Evolutionary conservation across 1,140 invertebrate species (phyloP).

Genomic region (Chymomyza costata): DNA sequence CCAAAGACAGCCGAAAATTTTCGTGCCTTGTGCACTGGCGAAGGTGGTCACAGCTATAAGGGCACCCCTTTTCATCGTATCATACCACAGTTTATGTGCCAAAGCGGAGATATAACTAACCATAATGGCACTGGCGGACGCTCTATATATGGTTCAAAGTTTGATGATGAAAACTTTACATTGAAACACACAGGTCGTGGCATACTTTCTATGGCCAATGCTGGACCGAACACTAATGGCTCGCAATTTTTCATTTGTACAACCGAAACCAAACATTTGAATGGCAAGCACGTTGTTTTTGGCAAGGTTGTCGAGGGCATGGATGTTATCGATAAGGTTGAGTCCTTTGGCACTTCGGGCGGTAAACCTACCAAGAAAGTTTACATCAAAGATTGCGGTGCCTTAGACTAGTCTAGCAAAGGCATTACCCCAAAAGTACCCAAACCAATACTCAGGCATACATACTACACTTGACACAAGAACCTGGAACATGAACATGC

Average conservation of each 20-base stretch:
- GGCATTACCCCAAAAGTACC: no score
- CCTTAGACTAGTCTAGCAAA: no score
- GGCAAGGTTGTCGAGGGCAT: constrained; percentile 94
- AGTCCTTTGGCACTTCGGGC: neutral
- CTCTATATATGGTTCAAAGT: constrained; percentile 95
- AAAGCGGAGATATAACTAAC: constrained; percentile 95
- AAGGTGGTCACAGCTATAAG: constrained; percentile 94
- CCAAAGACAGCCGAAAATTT: constrained; percentile 97
- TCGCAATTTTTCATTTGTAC: constrained; percentile 97
- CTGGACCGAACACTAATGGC: constrained; percentile 95
- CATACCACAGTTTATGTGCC: constrained; percentile 98
- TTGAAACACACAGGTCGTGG: constrained; percentile 94
- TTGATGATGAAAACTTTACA: constrained; percentile 95
- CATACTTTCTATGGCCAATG: constrained; percentile 95
- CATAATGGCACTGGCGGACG: constrained; percentile 96
- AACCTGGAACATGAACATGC: no score
- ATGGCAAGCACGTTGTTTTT: constrained; percentile 97
- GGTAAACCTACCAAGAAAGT: constrained; percentile 9
- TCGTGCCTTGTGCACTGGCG: constrained; percentile 91
- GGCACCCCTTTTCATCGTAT: constrained; percentile 93
- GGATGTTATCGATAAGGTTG: constrained; percentile 80
- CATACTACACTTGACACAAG: no score
- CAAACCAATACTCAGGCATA: no score
- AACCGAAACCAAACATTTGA: constrained; percentile 94
- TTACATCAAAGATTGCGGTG: constrained; percentile 2